Conservation (phyloP, 2,113 vertebrate species). For the Gambusia affinis region DNA sequence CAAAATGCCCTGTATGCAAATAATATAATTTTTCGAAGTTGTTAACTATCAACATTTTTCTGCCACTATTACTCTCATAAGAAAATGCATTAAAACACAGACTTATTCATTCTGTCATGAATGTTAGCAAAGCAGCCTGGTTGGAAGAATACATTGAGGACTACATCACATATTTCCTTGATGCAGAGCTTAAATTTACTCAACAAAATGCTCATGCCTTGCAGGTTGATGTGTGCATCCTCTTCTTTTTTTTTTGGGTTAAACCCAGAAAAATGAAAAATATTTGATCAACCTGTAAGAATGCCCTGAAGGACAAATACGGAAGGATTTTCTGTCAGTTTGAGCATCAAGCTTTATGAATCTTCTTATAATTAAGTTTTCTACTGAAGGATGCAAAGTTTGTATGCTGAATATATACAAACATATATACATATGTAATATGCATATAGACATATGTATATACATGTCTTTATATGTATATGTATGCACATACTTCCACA, state of each 20-base stretch:
- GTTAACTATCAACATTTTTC: background rate
- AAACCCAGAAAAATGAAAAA: background rate
- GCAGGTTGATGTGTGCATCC: background rate
- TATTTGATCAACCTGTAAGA: background rate
- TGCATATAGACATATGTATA: too few relatives aligned
- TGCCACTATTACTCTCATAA: background rate
- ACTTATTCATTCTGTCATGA: background rate
- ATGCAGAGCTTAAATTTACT: background rate
- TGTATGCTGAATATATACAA: too few relatives aligned
- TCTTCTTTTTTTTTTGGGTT: background rate
- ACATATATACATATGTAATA: too few relatives aligned
- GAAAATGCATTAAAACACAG: background rate
- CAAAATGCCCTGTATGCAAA: too few relatives aligned
- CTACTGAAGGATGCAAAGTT: too few relatives aligned
- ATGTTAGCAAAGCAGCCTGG: background rate
- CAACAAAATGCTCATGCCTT: background rate
- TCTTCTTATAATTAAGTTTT: too few relatives aligned
- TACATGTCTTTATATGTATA: too few relatives aligned
- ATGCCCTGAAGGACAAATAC: too few relatives aligned
- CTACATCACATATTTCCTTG: background rate
- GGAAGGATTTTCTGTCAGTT: too few relatives aligned
- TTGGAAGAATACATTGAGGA: background rate
- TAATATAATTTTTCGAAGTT: background rate
- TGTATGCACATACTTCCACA: too few relatives aligned
- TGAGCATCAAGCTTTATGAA: too few relatives aligned